Percentiles rank a stretch among this genome's conserved stretches.
Evolutionary conservation across 2,888 invertebrate genomes (phyloP).

Genomic region (Automeris io): DNA sequence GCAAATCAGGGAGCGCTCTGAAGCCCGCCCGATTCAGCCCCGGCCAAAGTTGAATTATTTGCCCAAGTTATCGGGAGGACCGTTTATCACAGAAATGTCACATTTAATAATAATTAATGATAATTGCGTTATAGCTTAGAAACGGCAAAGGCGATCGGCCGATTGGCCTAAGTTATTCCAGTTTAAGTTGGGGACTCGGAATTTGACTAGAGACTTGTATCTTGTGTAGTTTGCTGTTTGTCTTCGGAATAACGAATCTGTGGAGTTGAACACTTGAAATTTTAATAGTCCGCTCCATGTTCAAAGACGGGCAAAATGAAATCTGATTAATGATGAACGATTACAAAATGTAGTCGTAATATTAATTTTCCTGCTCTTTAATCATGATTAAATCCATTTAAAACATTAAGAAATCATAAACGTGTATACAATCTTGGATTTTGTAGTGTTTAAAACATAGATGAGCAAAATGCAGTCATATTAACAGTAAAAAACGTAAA

Average conservation of each 20-base stretch:
- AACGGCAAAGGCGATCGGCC: slow-evolving; percentile 72
- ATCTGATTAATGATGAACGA: too few relatives aligned
- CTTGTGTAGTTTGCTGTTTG: slow-evolving; percentile 59
- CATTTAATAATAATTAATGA: slow-evolving; percentile 78
- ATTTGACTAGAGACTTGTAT: slow-evolving; percentile 73
- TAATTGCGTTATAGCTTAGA: slow-evolving; percentile 74
- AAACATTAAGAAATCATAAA: too few relatives aligned
- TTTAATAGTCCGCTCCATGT: slow-evolving; percentile 74
- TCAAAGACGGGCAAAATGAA: too few relatives aligned
- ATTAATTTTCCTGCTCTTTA: too few relatives aligned
- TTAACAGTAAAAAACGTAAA: too few relatives aligned
- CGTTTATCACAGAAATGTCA: slow-evolving; percentile 71
- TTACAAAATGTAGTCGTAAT: too few relatives aligned
- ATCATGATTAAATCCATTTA: too few relatives aligned
- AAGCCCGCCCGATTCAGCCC: slow-evolving; percentile 16
- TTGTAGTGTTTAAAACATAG: too few relatives aligned
- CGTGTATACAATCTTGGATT: too few relatives aligned
- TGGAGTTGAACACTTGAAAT: slow-evolving; percentile 53
- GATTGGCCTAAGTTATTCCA: slow-evolving; percentile 73
- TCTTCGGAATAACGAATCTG: slow-evolving; percentile 18
- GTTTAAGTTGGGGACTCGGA: slow-evolving; percentile 69
- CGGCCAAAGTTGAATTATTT: slow-evolving; percentile 60
- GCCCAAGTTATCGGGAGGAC: slow-evolving; percentile 67
- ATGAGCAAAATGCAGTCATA: too few relatives aligned
- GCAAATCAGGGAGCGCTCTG: slow-evolving; percentile 37